These are phyloP conservation scores for Gastrophryne carolinensis DNA, from an alignment of 2,797 vertebrate genomes.

Conservation along the genomic window DNA sequence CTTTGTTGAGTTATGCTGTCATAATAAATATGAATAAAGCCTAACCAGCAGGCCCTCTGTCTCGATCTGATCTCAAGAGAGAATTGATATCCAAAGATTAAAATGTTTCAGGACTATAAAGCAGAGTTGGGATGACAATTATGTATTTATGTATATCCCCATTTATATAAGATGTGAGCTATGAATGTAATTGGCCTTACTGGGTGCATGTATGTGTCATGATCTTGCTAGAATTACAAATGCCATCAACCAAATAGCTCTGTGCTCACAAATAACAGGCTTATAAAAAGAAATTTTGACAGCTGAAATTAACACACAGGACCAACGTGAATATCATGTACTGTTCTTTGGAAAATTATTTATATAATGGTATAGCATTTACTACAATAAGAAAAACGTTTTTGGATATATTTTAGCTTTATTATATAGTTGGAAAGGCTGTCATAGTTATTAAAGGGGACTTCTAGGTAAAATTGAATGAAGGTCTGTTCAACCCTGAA, in stretches of 20 bases:
- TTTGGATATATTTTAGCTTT: too few relatives aligned
- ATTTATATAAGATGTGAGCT: conserved; percentile 32
- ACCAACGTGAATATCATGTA: too few relatives aligned
- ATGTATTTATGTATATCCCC: conserved; percentile 42
- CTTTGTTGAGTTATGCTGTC: conserved; percentile 39
- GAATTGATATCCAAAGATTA: conserved; percentile 40
- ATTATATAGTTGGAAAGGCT: too few relatives aligned
- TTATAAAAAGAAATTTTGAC: not conserved
- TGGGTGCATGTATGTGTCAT: conserved; percentile 14
- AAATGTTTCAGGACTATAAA: conserved; percentile 29
- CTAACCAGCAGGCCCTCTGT: conserved; percentile 27
- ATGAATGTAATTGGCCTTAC: conserved; percentile 36
- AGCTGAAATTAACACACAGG: conserved; percentile 31
- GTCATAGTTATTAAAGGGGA: too few relatives aligned
- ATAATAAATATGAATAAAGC: conserved; percentile 43
- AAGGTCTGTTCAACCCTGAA: too few relatives aligned
- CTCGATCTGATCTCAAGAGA: conserved; percentile 22
- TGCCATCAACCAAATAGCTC: conserved; percentile 18
- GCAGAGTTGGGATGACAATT: conserved; percentile 30
- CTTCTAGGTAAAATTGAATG: too few relatives aligned
- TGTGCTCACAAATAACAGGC: not conserved
- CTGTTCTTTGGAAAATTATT: too few relatives aligned
- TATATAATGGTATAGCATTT: too few relatives aligned
- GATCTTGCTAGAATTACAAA: conserved; percentile 19
- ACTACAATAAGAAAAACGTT: too few relatives aligned